These are phyloP conservation scores for Mesorhabditis spiculigera DNA, from an alignment of 2,888 invertebrate species.

Conservation along the genomic window DNA sequence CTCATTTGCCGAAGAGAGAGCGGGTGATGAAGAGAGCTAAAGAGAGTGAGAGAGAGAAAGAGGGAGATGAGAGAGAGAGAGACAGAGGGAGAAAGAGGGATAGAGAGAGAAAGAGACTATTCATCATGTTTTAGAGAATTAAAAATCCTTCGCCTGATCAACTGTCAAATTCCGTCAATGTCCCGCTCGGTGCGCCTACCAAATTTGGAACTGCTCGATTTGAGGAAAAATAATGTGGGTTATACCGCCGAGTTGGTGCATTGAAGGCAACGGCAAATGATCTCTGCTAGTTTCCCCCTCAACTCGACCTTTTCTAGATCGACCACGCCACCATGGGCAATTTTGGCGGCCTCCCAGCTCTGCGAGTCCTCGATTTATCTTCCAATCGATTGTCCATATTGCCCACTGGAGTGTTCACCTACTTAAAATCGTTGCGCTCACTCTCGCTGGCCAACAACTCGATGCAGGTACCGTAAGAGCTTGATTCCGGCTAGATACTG, in stretches of 20 bases:
- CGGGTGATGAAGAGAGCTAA: too few relatives aligned
- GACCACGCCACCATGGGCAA: slow-evolving; percentile 48
- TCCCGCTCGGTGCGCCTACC: slow-evolving; percentile 44
- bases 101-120: too few relatives aligned
- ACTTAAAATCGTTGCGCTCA: slow-evolving; percentile 34
- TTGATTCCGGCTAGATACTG: too few relatives aligned
- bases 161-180: slow-evolving; percentile 50
- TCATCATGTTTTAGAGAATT: slow-evolving; percentile 26
- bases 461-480: slow-evolving; percentile 10
- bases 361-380: slow-evolving; percentile 66
- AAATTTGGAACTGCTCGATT: slow-evolving; percentile 45
- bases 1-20: too few relatives aligned
- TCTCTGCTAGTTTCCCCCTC: too few relatives aligned
- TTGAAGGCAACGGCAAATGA: not conserved
- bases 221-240: slow-evolving; percentile 34
- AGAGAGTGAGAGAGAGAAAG: too few relatives aligned
- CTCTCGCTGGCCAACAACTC: slow-evolving; percentile 68
- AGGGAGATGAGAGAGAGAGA: too few relatives aligned
- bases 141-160: slow-evolving; percentile 39
- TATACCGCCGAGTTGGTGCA: not conserved
- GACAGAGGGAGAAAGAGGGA: too few relatives aligned
- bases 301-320: not conserved
- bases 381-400: slow-evolving; percentile 64
- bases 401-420: slow-evolving; percentile 59
- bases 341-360: slow-evolving; percentile 59